Base-by-base conservation (phyloP, 1,140 invertebrate genomes). In the Zaprionus inermis region DNA sequence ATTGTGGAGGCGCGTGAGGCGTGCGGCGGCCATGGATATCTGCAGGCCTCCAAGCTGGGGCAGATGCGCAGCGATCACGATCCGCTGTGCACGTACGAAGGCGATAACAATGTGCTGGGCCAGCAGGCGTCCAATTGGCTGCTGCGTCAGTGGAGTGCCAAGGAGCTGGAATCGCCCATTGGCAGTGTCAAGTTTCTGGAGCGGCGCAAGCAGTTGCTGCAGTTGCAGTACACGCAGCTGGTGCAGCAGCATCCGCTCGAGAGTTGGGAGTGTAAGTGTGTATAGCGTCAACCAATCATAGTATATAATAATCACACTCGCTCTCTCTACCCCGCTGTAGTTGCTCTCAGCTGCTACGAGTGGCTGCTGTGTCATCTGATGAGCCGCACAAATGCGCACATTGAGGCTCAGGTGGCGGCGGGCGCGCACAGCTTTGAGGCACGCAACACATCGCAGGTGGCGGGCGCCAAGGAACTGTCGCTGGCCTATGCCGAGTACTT, bases 51-150 rank as follows among this genome's bases (percentile, higher is more conserved):
- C 66, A 94, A 97, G 78, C 93, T 98, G 49, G 96, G 96, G n/a
- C 95, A 96, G 69, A 93, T 98, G 52, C 94, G 97, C 63, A 95
- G 96, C 92, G 96, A 98, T 92, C 96, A 98, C 93, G 98, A 99
- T 93, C 96, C 97, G 0, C 97, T 97, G 78, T 96, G 96, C 76
- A 99, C 98, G 0, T 99, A 98, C 84, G 98, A 99, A 93, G 98
- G 98, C 5, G 98, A 99, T 92, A 98, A 98, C 93, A 98, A 98
- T 93, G 97, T 99, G 44, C 93, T 99, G 6, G 94, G 98, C 10
- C 98, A 99, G 91, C 98, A 99, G 94, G 95, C 97, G 0, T 97
- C 96, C 91, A 99, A 99, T 92, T 97, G 96, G 96, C 93, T 98
- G 46, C 84, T 98, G 32, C 94, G 94, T 36, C 94, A 96, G 80